These are phyloP conservation scores for Deilephila elpenor DNA, from an alignment of 2,888 invertebrate species.

Conservation along the genomic window DNA sequence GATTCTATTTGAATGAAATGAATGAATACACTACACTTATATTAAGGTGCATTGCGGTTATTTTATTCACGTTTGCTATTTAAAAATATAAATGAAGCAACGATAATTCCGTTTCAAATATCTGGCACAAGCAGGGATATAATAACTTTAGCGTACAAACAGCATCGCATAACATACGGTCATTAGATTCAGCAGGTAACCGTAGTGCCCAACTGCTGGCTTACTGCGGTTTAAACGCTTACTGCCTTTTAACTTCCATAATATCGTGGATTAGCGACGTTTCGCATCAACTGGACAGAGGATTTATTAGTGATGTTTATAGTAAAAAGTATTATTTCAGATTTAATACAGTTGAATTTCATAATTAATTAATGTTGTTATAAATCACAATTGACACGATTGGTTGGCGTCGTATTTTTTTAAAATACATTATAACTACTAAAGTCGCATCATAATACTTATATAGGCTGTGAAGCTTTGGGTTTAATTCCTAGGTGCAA, in stretches of 20 bases:
- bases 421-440: too few species aligned
- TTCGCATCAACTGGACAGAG: neutral
- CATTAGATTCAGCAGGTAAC: conserved; percentile 18
- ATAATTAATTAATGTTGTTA: too few species aligned
- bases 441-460: too few species aligned
- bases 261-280: neutral
- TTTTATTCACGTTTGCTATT: too few species aligned
- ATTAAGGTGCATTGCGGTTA: too few species aligned
- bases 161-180: conserved; percentile 1
- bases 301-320: neutral
- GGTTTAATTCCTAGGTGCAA: too few species aligned
- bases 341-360: neutral
- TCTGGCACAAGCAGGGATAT: neutral
- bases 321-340: neutral
- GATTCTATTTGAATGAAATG: too few species aligned
- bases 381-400: too few species aligned
- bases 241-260: neutral
- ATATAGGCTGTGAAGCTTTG: too few species aligned
- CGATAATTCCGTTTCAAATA: neutral
- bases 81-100: too few species aligned
- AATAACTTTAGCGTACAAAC: neutral
- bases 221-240: conserved; percentile 16
- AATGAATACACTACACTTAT: too few species aligned
- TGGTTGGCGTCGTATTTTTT: too few species aligned
- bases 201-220: conserved; percentile 5